Evolutionary conservation across 2,113 vertebrate genomes (phyloP), one percentile per base, ranked within the genome.

Genomic region (Nerophis ophidion): DNA sequence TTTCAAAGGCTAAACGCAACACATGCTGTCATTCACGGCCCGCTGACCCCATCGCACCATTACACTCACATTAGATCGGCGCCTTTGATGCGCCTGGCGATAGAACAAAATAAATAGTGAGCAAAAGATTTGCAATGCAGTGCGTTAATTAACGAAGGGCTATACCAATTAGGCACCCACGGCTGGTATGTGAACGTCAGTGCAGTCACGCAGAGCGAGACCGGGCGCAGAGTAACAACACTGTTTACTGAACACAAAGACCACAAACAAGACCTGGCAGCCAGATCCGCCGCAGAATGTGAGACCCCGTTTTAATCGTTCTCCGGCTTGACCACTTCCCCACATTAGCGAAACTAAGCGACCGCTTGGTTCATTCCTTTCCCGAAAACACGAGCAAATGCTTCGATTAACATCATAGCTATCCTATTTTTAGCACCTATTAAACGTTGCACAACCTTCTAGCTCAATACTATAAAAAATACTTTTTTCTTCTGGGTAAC

Each of bases 191-290:
- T 71, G 84, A 86, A 80, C 75, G 63, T 77, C 67, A 68, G 74
- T 36, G 72, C 81, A 84, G 83, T 87, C 87, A 87, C 77, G 79
- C 84, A 84, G 84, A 65, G 61, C 35, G 60, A 70, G 72, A 16
- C 70, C 72, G 34, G 15, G 44, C 51, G 76, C 79, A 84, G 66
- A 84, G 77, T 55, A 86, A 86, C 90, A 84, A 88, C 91, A 89
- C 88, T 93, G 93, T 93, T 91, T 91, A 90, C 83, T 54, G 77
- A 79, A 80, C 81, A 86, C 82, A 83, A 86, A 81, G 78, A 74
- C 50, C 62, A 42, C 68, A 76, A 82, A 84, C 77, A 80, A 75
- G 70, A 4, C 5, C 67, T 67, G 81, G 75, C 80, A 81, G 50
- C 69, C 36, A 76, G 73, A 44, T n/a, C 4, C 16, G 48, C 59